Percentiles rank a stretch among this genome's conserved stretches.
Evolutionary conservation across 2,113 vertebrate genomes (phyloP).

Genomic region (Lasiurus cinereus): DNA sequence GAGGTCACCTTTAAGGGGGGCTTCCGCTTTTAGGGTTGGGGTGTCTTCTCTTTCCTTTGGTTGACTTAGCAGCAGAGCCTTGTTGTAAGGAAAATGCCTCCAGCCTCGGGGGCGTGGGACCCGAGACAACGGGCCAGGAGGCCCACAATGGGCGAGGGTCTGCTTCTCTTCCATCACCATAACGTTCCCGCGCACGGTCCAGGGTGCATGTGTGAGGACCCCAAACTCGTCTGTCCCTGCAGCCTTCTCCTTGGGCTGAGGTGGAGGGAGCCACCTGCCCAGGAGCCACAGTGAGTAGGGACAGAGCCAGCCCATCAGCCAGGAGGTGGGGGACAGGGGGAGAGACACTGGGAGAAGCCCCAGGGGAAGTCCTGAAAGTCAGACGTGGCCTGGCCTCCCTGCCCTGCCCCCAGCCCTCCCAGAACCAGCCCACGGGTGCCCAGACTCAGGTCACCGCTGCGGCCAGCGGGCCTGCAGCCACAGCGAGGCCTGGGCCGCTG

Average conservation of each 20-base stretch:
- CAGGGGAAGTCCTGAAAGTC: slow-evolving; percentile 13
- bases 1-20: too few species aligned
- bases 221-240: background rate
- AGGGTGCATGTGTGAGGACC: too few species aligned
- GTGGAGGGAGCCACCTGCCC: accelerated
- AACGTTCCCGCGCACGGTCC: too few species aligned
- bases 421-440: background rate
- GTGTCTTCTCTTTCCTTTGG: too few species aligned
- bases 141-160: too few species aligned
- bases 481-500: background rate
- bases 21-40: too few species aligned
- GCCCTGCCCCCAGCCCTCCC: background rate
- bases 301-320: background rate
- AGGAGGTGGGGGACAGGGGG: accelerated
- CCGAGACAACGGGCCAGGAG: too few species aligned
- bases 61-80: too few species aligned
- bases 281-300: background rate
- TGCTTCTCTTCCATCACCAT: too few species aligned
- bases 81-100: too few species aligned
- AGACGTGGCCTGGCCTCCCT: background rate
- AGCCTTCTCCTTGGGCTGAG: background rate
- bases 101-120: too few species aligned
- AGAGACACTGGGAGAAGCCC: background rate
- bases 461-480: background rate
- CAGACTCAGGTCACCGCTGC: background rate